Evolutionary conservation across 2,113 vertebrate genomes (phyloP).

Genomic region (Platichthys flesus): DNA sequence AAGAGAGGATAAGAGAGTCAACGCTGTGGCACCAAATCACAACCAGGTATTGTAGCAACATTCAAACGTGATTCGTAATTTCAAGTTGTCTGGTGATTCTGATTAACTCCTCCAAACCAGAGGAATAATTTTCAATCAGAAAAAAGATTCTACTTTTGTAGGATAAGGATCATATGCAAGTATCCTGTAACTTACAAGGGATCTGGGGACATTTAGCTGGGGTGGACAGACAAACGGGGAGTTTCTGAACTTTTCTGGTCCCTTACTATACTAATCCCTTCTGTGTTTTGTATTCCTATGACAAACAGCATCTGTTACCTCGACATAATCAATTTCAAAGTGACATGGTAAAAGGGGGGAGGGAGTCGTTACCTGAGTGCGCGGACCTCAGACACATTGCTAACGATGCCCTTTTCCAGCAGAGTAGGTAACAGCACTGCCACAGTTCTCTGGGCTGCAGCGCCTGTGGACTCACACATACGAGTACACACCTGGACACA

Average conservation of each 20-base stretch:
- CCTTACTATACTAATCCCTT: too few relatives aligned
- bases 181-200: too few relatives aligned
- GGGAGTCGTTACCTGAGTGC: constrained; percentile 87
- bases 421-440: constrained; percentile 93
- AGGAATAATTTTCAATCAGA: not conserved
- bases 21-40: not conserved
- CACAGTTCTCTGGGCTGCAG: constrained; percentile 89
- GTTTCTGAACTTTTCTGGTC: too few relatives aligned
- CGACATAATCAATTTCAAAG: not conserved
- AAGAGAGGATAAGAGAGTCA: not conserved
- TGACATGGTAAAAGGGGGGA: not conserved
- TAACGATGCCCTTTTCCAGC: constrained; percentile 95
- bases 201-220: too few relatives aligned
- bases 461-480: constrained; percentile 93
- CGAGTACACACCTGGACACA: constrained; percentile 90
- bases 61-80: too few relatives aligned
- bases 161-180: too few relatives aligned
- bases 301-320: not conserved
- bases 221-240: too few relatives aligned
- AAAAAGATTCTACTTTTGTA: not conserved
- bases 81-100: too few relatives aligned
- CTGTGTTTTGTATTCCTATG: too few relatives aligned
- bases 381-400: constrained; percentile 93
- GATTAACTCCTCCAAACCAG: too few relatives aligned
- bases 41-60: too few relatives aligned